Conservation (phyloP, 1,140 invertebrate species). For the Drosophila sulfurigaster region DNA sequence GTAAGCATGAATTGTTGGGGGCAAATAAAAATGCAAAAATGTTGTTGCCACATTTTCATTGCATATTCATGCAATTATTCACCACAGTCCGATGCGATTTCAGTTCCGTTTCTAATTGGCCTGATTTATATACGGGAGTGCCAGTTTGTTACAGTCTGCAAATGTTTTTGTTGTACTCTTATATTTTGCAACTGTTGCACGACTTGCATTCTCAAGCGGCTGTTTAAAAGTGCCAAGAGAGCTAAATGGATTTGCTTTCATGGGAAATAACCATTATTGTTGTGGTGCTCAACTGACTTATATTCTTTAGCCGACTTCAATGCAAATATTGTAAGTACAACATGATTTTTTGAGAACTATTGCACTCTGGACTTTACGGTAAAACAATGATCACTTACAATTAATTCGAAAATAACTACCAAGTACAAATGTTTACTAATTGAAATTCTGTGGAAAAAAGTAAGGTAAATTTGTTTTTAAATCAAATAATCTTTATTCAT, state of each 20-base stretch:
- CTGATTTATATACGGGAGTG: conserved; percentile 46
- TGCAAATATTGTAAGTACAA: too few relatives aligned
- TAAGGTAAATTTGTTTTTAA: too few relatives aligned
- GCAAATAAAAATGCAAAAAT: conserved; percentile 46
- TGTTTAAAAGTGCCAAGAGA: conserved; percentile 16
- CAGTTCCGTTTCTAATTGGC: conserved; percentile 62
- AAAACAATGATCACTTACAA: too few relatives aligned
- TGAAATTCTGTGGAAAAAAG: too few relatives aligned
- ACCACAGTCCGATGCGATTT: conserved; percentile 48
- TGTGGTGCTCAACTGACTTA: neutral
- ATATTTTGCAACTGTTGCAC: conserved; percentile 39
- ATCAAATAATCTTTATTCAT: too few relatives aligned
- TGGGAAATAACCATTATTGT: neutral
- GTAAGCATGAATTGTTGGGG: neutral
- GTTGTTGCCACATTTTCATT: conserved; percentile 48
- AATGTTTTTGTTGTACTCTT: conserved; percentile 7
- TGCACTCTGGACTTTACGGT: too few relatives aligned
- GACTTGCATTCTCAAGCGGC: neutral
- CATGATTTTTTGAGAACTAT: too few relatives aligned
- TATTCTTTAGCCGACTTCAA: too few relatives aligned
- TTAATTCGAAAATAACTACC: too few relatives aligned
- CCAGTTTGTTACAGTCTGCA: conserved; percentile 13
- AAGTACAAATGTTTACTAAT: too few relatives aligned
- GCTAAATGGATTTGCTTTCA: conserved; percentile 9
- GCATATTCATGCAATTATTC: conserved; percentile 74